These are phyloP conservation scores for Ceramica pisi DNA, from an alignment of 2,888 invertebrate species.

Conservation along the genomic window DNA sequence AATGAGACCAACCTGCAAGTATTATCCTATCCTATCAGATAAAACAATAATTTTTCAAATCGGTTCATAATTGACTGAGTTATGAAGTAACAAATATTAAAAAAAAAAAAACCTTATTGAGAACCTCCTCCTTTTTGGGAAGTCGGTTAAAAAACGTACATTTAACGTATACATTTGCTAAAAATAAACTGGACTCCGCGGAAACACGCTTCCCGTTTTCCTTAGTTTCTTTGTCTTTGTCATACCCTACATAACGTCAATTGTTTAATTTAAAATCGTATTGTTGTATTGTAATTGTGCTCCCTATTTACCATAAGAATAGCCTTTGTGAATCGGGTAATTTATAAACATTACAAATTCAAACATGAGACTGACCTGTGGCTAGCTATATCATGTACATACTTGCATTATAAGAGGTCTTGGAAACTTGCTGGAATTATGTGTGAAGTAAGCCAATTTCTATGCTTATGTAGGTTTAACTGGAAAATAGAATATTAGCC, in stretches of 20 bases:
- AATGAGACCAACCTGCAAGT: too few species aligned
- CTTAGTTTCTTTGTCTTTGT: slow-evolving; percentile 49
- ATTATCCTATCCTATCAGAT: too few species aligned
- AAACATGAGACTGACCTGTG: slow-evolving; percentile 64
- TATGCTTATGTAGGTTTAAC: slow-evolving; percentile 53
- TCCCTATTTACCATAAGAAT: slow-evolving; percentile 64
- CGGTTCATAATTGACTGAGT: too few species aligned
- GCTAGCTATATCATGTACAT: slow-evolving; percentile 51
- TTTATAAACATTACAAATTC: slow-evolving; percentile 66
- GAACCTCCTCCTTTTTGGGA: too few species aligned
- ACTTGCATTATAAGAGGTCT: slow-evolving; percentile 61
- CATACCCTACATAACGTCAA: slow-evolving; percentile 61
- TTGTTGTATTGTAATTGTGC: slow-evolving; percentile 66
- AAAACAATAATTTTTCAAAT: too few species aligned
- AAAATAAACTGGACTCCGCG: slow-evolving; percentile 31
- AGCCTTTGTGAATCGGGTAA: slow-evolving; percentile 65
- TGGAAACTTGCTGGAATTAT: slow-evolving; percentile 54
- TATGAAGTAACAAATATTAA: too few species aligned
- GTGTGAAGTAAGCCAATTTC: slow-evolving; percentile 64
- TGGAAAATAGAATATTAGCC: slow-evolving; percentile 55
- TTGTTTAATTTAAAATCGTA: slow-evolving; percentile 67
- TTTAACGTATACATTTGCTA: not conserved
- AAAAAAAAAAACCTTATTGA: too few species aligned
- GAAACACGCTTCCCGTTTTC: slow-evolving; percentile 43
- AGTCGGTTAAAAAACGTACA: too few species aligned